phyloP scores from a whole-genome alignment of 2,113 vertebrate species.

The Bubo scandiacus region DNA sequence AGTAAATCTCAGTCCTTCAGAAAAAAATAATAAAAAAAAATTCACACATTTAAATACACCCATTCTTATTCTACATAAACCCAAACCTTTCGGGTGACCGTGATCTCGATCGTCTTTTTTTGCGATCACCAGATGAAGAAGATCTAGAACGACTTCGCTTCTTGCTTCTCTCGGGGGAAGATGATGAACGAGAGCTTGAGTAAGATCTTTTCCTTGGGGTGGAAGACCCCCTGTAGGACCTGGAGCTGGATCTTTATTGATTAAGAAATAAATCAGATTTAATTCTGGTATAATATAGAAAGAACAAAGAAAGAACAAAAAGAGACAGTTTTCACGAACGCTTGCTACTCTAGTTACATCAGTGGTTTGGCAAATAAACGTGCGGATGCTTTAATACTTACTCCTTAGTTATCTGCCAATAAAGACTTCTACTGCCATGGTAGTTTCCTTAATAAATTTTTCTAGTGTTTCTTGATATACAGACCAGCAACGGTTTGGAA shows the following conservation, averaged over 20 bases:
- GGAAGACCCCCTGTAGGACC: slow-evolving; percentile 94
- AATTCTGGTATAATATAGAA: slow-evolving; percentile 60
- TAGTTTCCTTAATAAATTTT: background rate
- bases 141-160: slow-evolving; percentile 97
- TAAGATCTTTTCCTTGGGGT: slow-evolving; percentile 91
- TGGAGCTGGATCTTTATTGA: slow-evolving; percentile 99
- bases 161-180: slow-evolving; percentile 91
- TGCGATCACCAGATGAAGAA: slow-evolving; percentile 92
- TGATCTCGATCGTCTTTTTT: slow-evolving; percentile 98
- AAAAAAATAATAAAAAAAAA: background rate
- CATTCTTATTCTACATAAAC: slow-evolving; percentile 98
- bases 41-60: slow-evolving; percentile 75
- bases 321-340: slow-evolving; percentile 6
- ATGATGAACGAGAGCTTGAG: slow-evolving; percentile 87
- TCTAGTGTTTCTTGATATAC: background rate
- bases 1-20: slow-evolving; percentile 23
- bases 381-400: slow-evolving; percentile 67
- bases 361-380: background rate
- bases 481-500: background rate
- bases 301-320: slow-evolving; percentile 61
- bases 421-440: slow-evolving; percentile 37
- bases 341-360: background rate
- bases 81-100: slow-evolving; percentile 99
- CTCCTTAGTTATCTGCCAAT: slow-evolving; percentile 61
- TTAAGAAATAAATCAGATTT: slow-evolving; percentile 89